Evolutionary conservation across 2,797 vertebrate genomes (phyloP).

Genomic region (Tragelaphus eurycerus): DNA sequence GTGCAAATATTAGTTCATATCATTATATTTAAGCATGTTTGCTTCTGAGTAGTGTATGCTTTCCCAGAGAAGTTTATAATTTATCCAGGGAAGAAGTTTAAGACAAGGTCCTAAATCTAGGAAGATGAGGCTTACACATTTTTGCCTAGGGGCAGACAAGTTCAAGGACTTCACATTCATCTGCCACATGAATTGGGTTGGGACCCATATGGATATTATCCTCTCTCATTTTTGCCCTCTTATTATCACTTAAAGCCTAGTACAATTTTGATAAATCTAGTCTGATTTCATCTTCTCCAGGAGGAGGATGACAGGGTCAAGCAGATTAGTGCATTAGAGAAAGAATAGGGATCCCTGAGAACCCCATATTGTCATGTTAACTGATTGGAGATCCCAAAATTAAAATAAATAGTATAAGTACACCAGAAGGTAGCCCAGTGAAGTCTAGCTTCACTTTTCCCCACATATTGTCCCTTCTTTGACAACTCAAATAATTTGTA

Average conservation of each 20-base stretch:
- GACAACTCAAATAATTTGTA: background rate
- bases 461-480: background rate
- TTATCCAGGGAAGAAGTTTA: background rate
- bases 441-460: background rate
- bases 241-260: conserved; percentile 4
- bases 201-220: background rate
- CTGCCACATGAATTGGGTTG: background rate
- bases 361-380: background rate
- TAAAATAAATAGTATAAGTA: background rate
- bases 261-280: conserved; percentile 48
- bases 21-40: background rate
- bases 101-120: background rate
- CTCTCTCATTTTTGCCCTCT: conserved; percentile 33
- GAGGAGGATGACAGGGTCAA: conserved; percentile 40
- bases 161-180: background rate
- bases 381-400: background rate
- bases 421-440: background rate
- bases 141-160: background rate
- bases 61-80: background rate
- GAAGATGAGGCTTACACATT: background rate
- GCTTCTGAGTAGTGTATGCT: background rate
- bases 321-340: conserved; percentile 12
- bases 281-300: conserved; percentile 43
- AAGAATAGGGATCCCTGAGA: background rate
- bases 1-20: background rate